Base-by-base conservation (phyloP, 37 sponge, comb jelly and placozoan species). In the Mnemiopsis leidyi region DNA sequence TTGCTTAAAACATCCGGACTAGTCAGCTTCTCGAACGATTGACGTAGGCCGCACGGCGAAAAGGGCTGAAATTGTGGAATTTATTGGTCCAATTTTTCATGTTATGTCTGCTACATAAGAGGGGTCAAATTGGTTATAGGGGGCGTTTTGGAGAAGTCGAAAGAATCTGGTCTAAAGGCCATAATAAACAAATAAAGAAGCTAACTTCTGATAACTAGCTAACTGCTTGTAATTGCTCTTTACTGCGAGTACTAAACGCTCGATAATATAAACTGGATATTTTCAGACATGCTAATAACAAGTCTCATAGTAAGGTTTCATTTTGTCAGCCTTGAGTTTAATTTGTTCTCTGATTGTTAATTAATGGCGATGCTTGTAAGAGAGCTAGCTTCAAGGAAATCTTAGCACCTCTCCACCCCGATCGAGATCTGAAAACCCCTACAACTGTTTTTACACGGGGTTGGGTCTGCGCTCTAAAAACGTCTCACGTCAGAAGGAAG, bases 1-100 rank as follows among this genome's bases (percentile, higher is more conserved):
- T 85, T 85, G 61, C 61, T 40, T 29, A 85, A 26, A 13, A 85
- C 90, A 40, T 85, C 90, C 40, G 90, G 90, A 25, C 61, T 85
- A n/a, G 90, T 85, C 90, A 85, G 48, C 90, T 85, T 85, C 40
- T 85, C 90, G 29, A 85, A 85, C 29, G 90, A 85, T 34, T 77
- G 79, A 3, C 90, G 90, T 21, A 85, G 90, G 39, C 90, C 90
- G 26, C 90, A 85, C 0, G 90, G 90, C 24, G 90, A 85, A 85
- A 85, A 85, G 24, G 90, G 90, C 90, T 85, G 90, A 85, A 77
- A 77, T 48, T 18, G 5, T 48, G 61, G 61, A 48, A 48, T 5
- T 48, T 5, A 48, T 48, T 48, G 61, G 13, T 5, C 13, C 61
- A 48, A 48, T 48, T 48, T 48, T 48, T 48, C 5, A 13, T 48